Conservation (phyloP, 2,113 vertebrate genomes). For the Dipodomys spectabilis region DNA sequence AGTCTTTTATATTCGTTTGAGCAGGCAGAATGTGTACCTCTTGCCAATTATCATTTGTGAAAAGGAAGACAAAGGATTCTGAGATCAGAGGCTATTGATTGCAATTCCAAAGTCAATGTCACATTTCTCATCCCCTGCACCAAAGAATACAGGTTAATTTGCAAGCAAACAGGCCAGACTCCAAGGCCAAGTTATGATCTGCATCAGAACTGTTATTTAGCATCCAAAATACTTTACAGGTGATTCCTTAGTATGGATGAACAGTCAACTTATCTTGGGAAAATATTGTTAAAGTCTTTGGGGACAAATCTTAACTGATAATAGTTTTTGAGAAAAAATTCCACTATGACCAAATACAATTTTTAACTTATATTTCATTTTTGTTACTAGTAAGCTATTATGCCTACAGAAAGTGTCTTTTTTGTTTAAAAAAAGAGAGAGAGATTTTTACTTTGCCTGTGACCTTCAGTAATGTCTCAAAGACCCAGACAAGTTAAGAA, state of each 20-base stretch:
- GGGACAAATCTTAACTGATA: not conserved
- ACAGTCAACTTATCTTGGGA: not conserved
- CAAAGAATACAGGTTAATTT: constrained; percentile 72
- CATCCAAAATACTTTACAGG: constrained; percentile 31
- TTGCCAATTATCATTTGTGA: constrained; percentile 63
- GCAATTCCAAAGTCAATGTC: constrained; percentile 75
- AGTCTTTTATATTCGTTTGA: constrained; percentile 54
- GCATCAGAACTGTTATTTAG: not conserved
- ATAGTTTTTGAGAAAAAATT: not conserved
- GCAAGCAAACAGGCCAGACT: constrained; percentile 36
- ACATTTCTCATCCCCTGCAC: constrained; percentile 48
- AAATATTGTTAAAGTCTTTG: not conserved
- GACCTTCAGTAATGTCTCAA: not conserved
- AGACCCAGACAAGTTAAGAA: not conserved
- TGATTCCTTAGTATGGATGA: not conserved
- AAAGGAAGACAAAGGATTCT: constrained; percentile 77
- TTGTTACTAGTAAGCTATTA: not conserved
- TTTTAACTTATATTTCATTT: constrained; percentile 23
- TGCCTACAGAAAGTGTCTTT: not conserved
- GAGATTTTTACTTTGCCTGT: not conserved
- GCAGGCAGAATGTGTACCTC: constrained; percentile 44
- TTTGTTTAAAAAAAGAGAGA: not conserved
- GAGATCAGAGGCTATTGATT: constrained; percentile 81
- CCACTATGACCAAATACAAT: not conserved
- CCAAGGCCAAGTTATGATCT: constrained; percentile 12